These are phyloP conservation scores for Drosophila heteroneura DNA, from an alignment of 2,888 invertebrate genomes.

Conservation along the genomic window DNA sequence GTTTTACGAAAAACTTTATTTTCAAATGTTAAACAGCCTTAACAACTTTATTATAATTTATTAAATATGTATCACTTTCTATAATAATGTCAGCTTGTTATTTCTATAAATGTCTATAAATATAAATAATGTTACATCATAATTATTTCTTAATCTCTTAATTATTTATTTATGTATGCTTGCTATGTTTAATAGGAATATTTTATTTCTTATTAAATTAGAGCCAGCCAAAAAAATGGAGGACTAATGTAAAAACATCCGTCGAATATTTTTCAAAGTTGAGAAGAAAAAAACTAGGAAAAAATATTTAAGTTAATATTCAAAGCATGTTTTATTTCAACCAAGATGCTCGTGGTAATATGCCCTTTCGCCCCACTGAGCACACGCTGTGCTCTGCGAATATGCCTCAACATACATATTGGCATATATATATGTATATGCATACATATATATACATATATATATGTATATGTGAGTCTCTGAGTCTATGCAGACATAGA, in stretches of 20 bases:
- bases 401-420: slow-evolving; percentile 45
- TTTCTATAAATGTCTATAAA: not conserved
- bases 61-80: not conserved
- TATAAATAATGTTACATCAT: too few species aligned
- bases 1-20: not conserved
- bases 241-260: not conserved
- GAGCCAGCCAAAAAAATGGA: not conserved
- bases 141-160: not conserved
- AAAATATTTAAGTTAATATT: not conserved
- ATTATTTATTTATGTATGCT: not conserved
- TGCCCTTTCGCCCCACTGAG: not conserved
- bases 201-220: not conserved
- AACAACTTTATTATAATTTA: not conserved
- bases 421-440: slow-evolving; percentile 2
- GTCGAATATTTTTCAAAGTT: not conserved
- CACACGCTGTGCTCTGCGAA: slow-evolving; percentile 8
- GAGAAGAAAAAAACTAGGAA: not conserved
- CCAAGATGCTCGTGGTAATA: not conserved
- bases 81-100: not conserved
- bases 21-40: not conserved
- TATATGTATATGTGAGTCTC: not conserved
- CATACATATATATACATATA: not conserved
- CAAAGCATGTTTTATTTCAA: not conserved
- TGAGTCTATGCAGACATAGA: not conserved
- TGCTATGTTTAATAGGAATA: not conserved